Evolutionary conservation across 2,797 vertebrate species (phyloP).

Genomic region (Schizopygopsis pylzovi): DNA sequence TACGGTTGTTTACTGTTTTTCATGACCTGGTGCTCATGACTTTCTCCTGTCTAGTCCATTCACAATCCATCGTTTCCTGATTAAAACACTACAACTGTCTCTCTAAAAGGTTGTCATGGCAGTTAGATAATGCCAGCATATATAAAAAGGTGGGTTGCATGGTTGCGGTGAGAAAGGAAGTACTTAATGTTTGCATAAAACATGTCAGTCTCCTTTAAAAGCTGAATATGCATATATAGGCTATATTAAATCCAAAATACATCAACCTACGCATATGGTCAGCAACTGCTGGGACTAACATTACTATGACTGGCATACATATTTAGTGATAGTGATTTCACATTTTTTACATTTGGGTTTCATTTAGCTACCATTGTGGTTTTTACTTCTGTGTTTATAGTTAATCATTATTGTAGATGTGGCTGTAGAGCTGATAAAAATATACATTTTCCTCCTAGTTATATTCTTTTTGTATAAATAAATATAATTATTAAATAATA

Average conservation of each 20-base stretch:
- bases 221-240: not conserved
- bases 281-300: not conserved
- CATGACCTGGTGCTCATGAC: constrained; percentile 31
- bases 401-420: not conserved
- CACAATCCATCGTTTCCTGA: not conserved
- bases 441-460: not conserved
- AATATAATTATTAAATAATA: not conserved
- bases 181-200: constrained; percentile 39
- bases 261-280: not conserved
- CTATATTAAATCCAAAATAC: constrained; percentile 20
- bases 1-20: constrained; percentile 31
- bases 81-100: constrained; percentile 10
- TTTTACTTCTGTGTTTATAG: not conserved
- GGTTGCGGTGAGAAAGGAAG: constrained; percentile 22
- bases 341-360: not conserved
- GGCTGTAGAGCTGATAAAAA: not conserved
- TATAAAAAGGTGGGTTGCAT: constrained; percentile 21
- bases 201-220: constrained; percentile 9
- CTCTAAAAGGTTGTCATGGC: constrained; percentile 43
- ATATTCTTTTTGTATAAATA: not conserved
- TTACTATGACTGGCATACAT: not conserved
- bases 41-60: constrained; percentile 28
- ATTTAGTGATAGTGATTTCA: not conserved
- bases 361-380: not conserved
- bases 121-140: constrained; percentile 47